Percentiles rank a stretch among this genome's conserved stretches.
Conservation (phyloP, 2,113 vertebrate species). For the Microcebus ravelobensis region DNA sequence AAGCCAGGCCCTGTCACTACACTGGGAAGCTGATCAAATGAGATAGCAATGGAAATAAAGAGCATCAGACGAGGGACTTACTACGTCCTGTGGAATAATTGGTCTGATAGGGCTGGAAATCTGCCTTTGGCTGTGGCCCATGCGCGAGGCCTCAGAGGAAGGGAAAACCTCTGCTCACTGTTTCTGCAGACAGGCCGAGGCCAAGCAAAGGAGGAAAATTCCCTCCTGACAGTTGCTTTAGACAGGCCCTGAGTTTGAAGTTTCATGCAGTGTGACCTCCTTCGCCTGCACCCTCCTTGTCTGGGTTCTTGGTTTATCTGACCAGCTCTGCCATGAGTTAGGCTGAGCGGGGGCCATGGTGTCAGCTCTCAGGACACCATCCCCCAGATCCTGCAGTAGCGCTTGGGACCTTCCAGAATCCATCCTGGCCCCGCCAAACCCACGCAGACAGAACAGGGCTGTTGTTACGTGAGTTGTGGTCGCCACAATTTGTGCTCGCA, state of each 20-base stretch:
- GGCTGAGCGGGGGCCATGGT: background rate
- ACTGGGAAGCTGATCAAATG: constrained; percentile 38
- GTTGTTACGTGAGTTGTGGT: background rate
- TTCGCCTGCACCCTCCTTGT: background rate
- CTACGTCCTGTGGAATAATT: constrained; percentile 61
- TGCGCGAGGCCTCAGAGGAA: constrained; percentile 33
- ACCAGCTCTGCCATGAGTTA: background rate
- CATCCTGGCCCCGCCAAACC: background rate
- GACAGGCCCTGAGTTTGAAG: background rate
- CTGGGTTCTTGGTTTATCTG: background rate
- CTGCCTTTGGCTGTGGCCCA: constrained; percentile 30
- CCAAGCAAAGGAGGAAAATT: background rate
- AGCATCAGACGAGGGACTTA: constrained; percentile 46
- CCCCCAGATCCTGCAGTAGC: background rate
- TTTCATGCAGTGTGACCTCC: background rate
- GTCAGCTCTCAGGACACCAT: background rate
- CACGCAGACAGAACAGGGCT: background rate
- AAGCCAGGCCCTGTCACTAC: constrained; percentile 7
- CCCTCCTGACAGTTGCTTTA: background rate
- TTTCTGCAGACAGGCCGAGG: background rate
- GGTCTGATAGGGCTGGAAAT: constrained; percentile 56
- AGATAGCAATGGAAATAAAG: constrained; percentile 68
- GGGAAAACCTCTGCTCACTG: background rate
- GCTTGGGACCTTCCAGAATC: background rate
- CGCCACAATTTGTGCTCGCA: background rate